Base-by-base conservation (phyloP, 2,888 invertebrate species). In the Phalera bucephala region DNA sequence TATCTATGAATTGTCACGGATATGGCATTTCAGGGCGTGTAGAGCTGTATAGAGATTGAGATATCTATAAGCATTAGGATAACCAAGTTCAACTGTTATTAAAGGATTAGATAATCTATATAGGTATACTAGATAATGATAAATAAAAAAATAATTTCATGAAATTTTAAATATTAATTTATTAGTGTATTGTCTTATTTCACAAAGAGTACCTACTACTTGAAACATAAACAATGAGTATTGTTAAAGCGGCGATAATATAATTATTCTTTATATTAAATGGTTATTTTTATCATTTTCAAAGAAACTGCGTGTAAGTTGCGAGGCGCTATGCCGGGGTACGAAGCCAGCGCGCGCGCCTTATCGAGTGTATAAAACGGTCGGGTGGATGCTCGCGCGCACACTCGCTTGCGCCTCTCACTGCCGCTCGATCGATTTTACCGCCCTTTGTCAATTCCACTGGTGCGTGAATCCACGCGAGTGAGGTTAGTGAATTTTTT, bases 341-440 rank as follows among this genome's bases (percentile, higher is more conserved):
- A 17, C 17, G 17, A 3, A 17, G 70, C 69, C 71, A 69, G 70
- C 67, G 56, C 47, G 47, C 40, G 51, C 63, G 71, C 61, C 70
- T 82, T 85, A 83, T 83, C 86, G 68, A 62, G 70, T 70, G 58
- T 86, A 87, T 88, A 87, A 69, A 88, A 85, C 69, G 39, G 62
- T 53, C 43, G 66, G 33, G 40, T 26, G 49, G 49, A 13, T 69
- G 88, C 86, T 86, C 88, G 83, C 76, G 84, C 88, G 83, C 88
- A 80, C 88, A 85, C 73, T 85, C 74, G 83, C 68, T 69, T 40
- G 63, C 70, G 52, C 70, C 69, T 67, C 72, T 73, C 72, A 56
- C 73, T 67, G 73, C 65, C 61, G 77, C 71, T 72, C 81, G 74
- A 72, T 65, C 77, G 74, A 72, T 80, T 78, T 52, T n/a, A 62